Evolutionary conservation across 2,797 vertebrate genomes (phyloP), one percentile per base, ranked within the genome.

Genomic region (Pangasius djambal): DNA sequence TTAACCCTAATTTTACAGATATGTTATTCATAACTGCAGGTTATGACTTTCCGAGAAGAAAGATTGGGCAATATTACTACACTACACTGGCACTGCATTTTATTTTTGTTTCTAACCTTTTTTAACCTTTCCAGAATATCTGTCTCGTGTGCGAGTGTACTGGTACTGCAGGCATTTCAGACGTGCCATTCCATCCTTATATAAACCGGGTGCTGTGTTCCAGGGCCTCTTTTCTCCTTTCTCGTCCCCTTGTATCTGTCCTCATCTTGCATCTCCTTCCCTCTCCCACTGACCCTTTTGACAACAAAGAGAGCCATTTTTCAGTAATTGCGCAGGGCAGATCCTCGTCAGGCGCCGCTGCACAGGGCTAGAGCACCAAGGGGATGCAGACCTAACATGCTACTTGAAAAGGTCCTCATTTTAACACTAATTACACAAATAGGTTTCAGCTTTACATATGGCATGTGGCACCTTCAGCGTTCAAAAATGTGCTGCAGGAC

Each of bases 301-400:
- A 18, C 75, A 92, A 93, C 91, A 92, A 92, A 91, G 89, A 82
- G 86, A 37, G 4, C 72, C 90, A 90, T 90, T 93, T 92, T 92
- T 87, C 88, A 20, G 75, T 92, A 91, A 91, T 92, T 91, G 91
- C 90, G 86, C 84, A 72, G 87, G 65, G 89, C 86, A 91, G 92
- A 88, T 90, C 85, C 85, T 89, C 57, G 50, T 91, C 87, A 92
- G 78, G 83, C 78, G 79, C 79, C n/a, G 61, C 61, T 91, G 87
- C 87, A 88, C 89, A 86, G 86, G 44, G 84, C 84, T 86, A 63
- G 37, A 89, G 75, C 81, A 75, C 40, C 37, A 31, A 90, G 84
- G 70, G 52, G 83, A 90, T 52, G n/a, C 83, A 59, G 48, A 70
- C 79, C 55, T 34, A 75, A 86, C 86, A 86, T 86, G 75, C 72